Conservation (phyloP, 2,888 invertebrate genomes). For the Toxonevra muliebris region DNA sequence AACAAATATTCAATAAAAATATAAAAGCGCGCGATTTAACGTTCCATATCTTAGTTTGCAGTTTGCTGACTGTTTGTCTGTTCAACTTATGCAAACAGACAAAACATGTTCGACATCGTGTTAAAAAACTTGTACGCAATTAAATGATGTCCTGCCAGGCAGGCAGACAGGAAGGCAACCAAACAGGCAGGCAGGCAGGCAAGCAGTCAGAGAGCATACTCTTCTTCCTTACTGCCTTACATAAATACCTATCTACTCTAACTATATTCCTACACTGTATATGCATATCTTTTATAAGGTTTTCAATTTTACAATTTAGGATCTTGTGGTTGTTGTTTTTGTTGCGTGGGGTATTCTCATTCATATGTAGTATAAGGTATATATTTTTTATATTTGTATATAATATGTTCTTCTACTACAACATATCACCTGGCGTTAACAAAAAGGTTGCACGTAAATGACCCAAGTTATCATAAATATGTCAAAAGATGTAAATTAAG, state of each 20-base stretch:
- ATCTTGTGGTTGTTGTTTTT: constrained; percentile 24
- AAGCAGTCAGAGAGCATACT: background rate
- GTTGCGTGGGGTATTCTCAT: constrained; percentile 40
- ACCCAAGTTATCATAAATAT: constrained; percentile 65
- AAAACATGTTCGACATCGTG: constrained; percentile 59
- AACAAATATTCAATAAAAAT: too few relatives aligned
- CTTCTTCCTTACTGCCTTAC: constrained; percentile 21
- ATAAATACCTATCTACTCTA: constrained; percentile 18
- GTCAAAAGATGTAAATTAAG: constrained; percentile 63
- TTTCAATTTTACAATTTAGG: constrained; percentile 7
- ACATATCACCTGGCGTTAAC: constrained; percentile 56
- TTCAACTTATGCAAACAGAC: too few relatives aligned
- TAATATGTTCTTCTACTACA: constrained; percentile 4
- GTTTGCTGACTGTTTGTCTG: too few relatives aligned
- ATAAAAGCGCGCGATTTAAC: too few relatives aligned
- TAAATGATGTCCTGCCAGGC: constrained; percentile 63
- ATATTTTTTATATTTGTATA: constrained; percentile 16
- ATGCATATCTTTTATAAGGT: constrained; percentile 15
- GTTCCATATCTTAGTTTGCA: too few relatives aligned
- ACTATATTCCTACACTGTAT: constrained; percentile 9
- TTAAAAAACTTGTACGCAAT: constrained; percentile 64
- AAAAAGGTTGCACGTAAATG: constrained; percentile 63
- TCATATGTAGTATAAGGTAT: constrained; percentile 1
- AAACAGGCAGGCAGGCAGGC: background rate
- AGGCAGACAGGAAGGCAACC: constrained; percentile 9